Evolutionary conservation across 1,140 invertebrate species (phyloP), one percentile per base, ranked within the genome.

Genomic region (Leucophenga varia): DNA sequence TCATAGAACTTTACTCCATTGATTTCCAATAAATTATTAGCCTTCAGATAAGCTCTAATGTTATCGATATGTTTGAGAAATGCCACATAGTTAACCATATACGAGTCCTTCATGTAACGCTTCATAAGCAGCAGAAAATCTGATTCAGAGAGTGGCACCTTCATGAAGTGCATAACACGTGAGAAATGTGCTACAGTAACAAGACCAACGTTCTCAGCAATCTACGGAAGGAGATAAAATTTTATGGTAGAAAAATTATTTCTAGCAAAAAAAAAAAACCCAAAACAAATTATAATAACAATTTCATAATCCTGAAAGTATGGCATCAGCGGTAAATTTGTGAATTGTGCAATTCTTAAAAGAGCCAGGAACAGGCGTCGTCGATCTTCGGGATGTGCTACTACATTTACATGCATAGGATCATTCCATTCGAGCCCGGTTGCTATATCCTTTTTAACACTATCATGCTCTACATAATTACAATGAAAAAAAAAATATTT

Each of bases 221-320:
- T 80, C 86, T 86, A 51, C 0, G 64, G 49, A 49, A 60, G 3
- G 20, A 22, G 25, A 41, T 5, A 45, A 14, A 50, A 18, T 22
- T 19, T 7, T 3, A 36, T 41, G 4, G n/a, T 1, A 14, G 8
- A 35, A 35, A 35, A 35, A 13, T 35, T 35, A 8, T 30, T 30
- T n/a, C n/a, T n/a, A 25, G 10, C 22, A 25, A 25, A 5, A 25
- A 25, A 5, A 10, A 25, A n/a, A 10, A 25, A 25, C 22, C 22
- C 5, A 5, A 25, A 25, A 12, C 8, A 6, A 8, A 30, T 1
- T 42, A 6, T 16, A 20, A 25, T 68, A 54, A 85, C 86, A 60
- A 87, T 57, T 67, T 87, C 86, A 63, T 88, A 88, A 59, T 88
- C 86, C 74, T 87, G 86, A 74, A 89, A 88, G 59, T 87, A 87